Conservation (phyloP, 2,113 vertebrate species). For the Esox niger region DNA sequence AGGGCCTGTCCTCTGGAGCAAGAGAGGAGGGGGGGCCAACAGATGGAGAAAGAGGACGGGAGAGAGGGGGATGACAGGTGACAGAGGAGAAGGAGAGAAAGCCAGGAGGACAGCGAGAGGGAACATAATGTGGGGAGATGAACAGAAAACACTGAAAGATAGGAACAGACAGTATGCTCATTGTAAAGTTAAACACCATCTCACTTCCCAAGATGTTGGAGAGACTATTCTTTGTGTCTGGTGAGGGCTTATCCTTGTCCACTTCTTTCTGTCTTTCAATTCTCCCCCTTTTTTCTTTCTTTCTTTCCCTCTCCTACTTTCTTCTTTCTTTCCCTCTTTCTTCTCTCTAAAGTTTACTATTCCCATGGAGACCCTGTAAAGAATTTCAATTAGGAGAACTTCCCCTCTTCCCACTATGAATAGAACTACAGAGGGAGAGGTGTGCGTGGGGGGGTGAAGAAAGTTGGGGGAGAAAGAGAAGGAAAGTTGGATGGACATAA, state of each 20-base stretch:
- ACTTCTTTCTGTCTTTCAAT: conserved; percentile 27
- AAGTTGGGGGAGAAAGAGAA: conserved; percentile 1
- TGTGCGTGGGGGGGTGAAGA: conserved; percentile 10
- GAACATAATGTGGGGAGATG: conserved; percentile 15
- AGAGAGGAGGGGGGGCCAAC: conserved; percentile 50
- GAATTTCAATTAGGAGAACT: conserved; percentile 73
- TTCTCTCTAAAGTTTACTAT: conserved; percentile 71
- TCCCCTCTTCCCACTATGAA: conserved; percentile 40
- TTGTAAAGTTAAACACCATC: conserved; percentile 43
- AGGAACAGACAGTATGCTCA: neutral
- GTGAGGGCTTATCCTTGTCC: too few relatives aligned
- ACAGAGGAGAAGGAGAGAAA: conserved; percentile 54
- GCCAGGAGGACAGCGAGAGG: conserved; percentile 9
- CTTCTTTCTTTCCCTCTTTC: conserved; percentile 32
- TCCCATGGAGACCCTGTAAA: conserved; percentile 72
- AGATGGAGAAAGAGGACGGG: conserved; percentile 61
- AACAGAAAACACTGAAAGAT: conserved; percentile 17
- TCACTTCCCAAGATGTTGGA: conserved; percentile 15
- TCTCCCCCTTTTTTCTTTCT: neutral
- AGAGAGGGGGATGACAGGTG: conserved; percentile 63
- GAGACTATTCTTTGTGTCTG: conserved; percentile 41
- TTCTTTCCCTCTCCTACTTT: conserved; percentile 4
- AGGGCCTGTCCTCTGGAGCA: conserved; percentile 36
- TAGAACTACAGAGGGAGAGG: conserved; percentile 39
- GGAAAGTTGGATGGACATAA: neutral